Conservation (phyloP, 2,797 vertebrate species). For the Helicolenus hilgendorfi region DNA sequence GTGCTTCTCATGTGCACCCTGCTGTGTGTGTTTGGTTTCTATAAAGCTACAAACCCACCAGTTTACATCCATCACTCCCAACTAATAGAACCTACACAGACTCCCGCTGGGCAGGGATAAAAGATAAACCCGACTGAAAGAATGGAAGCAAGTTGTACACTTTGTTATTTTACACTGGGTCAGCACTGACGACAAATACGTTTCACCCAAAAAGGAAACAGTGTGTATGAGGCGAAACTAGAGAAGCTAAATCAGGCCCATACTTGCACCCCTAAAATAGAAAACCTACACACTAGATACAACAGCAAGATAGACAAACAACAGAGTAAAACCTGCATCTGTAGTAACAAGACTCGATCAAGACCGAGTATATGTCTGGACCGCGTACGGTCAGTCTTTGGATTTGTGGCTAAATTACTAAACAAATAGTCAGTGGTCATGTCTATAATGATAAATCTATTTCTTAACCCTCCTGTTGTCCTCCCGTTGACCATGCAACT, state of each 20-base stretch:
- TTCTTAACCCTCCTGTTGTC: too few relatives aligned
- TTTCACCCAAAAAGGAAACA: background rate
- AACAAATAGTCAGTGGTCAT: too few relatives aligned
- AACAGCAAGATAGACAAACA: background rate
- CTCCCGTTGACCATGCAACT: too few relatives aligned
- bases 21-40: background rate
- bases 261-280: background rate
- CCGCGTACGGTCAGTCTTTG: too few relatives aligned
- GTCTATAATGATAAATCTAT: too few relatives aligned
- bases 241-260: background rate
- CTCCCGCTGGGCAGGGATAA: background rate
- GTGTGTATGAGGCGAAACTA: too few relatives aligned
- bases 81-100: background rate
- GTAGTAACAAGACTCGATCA: too few relatives aligned
- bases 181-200: background rate
- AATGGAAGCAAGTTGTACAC: background rate
- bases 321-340: background rate
- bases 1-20: background rate
- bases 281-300: background rate
- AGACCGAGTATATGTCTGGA: too few relatives aligned
- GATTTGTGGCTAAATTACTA: too few relatives aligned
- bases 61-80: conserved; percentile 9
- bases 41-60: background rate
- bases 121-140: background rate
- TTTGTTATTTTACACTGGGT: background rate